These are phyloP conservation scores for Vandiemenella viatica DNA, from an alignment of 2,888 invertebrate species.

Conservation along the genomic window DNA sequence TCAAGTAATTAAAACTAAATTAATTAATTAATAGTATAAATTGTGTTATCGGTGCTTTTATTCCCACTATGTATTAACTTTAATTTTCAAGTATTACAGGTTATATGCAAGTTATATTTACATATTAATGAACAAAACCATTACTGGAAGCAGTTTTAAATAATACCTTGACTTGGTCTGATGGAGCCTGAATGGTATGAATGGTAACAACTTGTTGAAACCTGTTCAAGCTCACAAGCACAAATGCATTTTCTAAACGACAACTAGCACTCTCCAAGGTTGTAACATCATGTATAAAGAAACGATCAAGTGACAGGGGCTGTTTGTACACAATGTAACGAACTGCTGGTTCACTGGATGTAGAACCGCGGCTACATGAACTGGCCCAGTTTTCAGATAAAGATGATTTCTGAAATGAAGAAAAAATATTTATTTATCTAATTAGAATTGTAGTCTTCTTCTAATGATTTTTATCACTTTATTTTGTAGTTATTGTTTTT, in stretches of 20 bases:
- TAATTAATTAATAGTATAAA: no score
- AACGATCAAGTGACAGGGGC: slow-evolving; percentile 30
- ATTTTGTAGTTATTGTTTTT: not conserved
- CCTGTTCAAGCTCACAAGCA: slow-evolving; percentile 29
- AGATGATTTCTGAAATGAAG: slow-evolving; percentile 27
- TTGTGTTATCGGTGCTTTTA: no score
- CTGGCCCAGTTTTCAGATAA: slow-evolving; percentile 30
- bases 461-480: no score
- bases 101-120: not conserved
- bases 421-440: no score
- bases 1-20: no score
- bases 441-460: no score
- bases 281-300: slow-evolving; percentile 30
- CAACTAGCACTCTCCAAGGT: slow-evolving; percentile 23
- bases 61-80: no score
- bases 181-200: slow-evolving; percentile 30
- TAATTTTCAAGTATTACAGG: not conserved
- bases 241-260: slow-evolving; percentile 29
- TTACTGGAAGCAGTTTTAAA: not conserved
- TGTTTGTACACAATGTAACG: slow-evolving; percentile 32
- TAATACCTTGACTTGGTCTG: slow-evolving; percentile 27
- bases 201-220: slow-evolving; percentile 32
- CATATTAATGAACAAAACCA: not conserved
- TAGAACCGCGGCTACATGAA: slow-evolving; percentile 22
- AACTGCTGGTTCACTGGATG: slow-evolving; percentile 19